phyloP scores from a whole-genome alignment of 2,888 invertebrate species.

The Papilio protenor region DNA sequence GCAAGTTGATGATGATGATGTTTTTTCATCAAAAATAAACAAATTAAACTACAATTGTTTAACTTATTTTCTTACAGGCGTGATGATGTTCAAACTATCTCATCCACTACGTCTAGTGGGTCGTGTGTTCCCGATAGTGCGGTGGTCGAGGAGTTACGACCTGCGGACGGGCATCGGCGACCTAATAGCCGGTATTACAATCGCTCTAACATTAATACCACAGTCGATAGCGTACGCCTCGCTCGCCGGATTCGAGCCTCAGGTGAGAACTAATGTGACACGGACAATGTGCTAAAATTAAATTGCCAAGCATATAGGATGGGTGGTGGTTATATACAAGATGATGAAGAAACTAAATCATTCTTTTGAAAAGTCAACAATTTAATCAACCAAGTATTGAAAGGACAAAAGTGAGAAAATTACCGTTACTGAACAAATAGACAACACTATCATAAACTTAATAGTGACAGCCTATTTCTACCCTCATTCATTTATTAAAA shows the following conservation, averaged over 20 bases:
- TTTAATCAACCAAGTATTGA: too few species aligned
- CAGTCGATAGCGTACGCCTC: conserved; percentile 91
- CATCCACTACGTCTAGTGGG: conserved; percentile 60
- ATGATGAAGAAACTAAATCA: not conserved
- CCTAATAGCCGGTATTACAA: conserved; percentile 90
- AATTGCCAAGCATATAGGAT: not conserved
- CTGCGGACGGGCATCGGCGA: conserved; percentile 85
- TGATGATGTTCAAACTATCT: conserved; percentile 57
- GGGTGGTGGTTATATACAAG: not conserved
- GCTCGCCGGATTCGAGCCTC: conserved; percentile 88
- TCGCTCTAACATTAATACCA: conserved; percentile 91
- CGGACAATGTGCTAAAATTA: not conserved
- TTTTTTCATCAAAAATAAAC: too few species aligned
- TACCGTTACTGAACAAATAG: not conserved
- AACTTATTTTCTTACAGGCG: conserved; percentile 38
- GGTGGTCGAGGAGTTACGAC: conserved; percentile 85
- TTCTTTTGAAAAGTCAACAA: too few species aligned
- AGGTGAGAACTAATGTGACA: conserved; percentile 74
- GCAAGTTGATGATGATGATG: too few species aligned
- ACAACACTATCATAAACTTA: not conserved
- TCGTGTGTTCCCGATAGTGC: conserved; percentile 81
- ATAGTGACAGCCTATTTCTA: not conserved
- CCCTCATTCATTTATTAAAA: too few species aligned
- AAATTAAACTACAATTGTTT: not conserved
- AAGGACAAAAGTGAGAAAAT: not conserved